Conservation (phyloP, 1,140 invertebrate genomes). For the Drosophila lini region DNA sequence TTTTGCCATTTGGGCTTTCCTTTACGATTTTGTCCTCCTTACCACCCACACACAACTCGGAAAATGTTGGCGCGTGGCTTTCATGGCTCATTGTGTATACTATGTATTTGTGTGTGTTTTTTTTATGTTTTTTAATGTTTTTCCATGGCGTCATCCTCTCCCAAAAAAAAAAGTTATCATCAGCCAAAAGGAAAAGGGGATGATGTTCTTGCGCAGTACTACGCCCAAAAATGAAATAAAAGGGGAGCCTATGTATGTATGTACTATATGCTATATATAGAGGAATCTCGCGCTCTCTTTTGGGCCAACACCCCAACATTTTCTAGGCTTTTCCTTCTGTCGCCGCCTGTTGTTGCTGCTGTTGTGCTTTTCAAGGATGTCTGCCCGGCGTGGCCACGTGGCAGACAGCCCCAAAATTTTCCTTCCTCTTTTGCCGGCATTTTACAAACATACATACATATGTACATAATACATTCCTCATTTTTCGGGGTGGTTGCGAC, state of each 20-base stretch:
- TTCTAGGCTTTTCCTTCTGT: constrained; percentile 26
- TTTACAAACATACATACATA: background rate
- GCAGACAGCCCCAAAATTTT: constrained; percentile 42
- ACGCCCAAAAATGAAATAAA: constrained; percentile 58
- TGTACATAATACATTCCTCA: background rate
- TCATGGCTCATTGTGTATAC: constrained; percentile 68
- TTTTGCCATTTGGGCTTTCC: constrained; percentile 41
- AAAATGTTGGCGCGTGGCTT: constrained; percentile 67
- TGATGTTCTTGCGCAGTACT: constrained; percentile 55
- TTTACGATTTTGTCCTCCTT: background rate
- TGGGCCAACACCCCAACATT: constrained; percentile 57
- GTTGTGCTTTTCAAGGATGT: constrained; percentile 67
- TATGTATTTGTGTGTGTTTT: constrained; percentile 1
- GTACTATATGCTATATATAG: constrained; percentile 12
- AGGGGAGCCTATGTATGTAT: background rate
- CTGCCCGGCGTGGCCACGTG: constrained; percentile 67
- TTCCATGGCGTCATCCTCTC: constrained; percentile 72
- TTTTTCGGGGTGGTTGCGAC: background rate
- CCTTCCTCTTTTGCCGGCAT: constrained; percentile 29
- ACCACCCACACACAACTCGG: background rate
- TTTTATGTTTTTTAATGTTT: constrained; percentile 19
- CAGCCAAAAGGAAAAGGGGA: constrained; percentile 39
- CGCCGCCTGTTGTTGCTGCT: constrained; percentile 9
- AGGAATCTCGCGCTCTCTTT: constrained; percentile 18
- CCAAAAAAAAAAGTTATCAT: constrained; percentile 23